Conservation (phyloP, 2,797 vertebrate species). For the Anguilla obscura region DNA sequence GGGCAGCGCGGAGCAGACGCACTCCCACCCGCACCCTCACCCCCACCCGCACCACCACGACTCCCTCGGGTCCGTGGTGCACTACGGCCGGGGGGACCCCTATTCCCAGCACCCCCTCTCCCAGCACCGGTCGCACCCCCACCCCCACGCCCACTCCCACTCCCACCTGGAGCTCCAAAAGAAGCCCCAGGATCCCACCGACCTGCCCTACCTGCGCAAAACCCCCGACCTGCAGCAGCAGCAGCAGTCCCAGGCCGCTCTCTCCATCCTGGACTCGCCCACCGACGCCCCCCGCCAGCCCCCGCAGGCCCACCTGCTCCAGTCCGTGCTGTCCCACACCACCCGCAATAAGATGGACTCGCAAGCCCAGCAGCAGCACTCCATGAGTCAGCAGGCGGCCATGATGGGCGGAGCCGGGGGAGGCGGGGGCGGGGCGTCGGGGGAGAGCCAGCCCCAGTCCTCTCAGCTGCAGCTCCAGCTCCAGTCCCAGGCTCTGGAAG, state of each 20-base stretch:
- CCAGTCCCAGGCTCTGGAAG: slow-evolving; percentile 83
- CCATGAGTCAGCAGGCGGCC: slow-evolving; percentile 78
- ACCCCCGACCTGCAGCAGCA: slow-evolving; percentile 66
- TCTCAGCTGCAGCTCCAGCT: slow-evolving; percentile 85
- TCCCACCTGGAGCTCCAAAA: slow-evolving; percentile 84
- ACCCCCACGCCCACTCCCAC: slow-evolving; percentile 64
- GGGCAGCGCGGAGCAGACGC: slow-evolving; percentile 68
- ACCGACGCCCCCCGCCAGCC: slow-evolving; percentile 75
- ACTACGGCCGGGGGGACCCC: slow-evolving; percentile 76
- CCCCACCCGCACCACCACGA: slow-evolving; percentile 70
- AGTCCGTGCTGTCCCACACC: slow-evolving; percentile 87
- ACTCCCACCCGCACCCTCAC: slow-evolving; percentile 69
- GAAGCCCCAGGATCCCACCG: slow-evolving; percentile 76
- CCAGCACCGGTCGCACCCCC: slow-evolving; percentile 77
- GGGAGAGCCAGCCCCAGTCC: slow-evolving; percentile 65
- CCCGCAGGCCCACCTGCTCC: slow-evolving; percentile 66
- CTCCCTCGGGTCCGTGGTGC: slow-evolving; percentile 84
- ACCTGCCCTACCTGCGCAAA: slow-evolving; percentile 77
- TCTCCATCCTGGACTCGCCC: slow-evolving; percentile 79
- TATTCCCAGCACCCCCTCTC: slow-evolving; percentile 73
- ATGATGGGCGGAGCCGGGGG: slow-evolving; percentile 75
- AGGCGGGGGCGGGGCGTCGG: slow-evolving; percentile 55
- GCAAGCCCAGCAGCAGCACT: slow-evolving; percentile 70
- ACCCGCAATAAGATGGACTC: slow-evolving; percentile 73
- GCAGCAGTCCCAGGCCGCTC: slow-evolving; percentile 72